A percentile compares a stretch with the other conserved stretches of the same genome.
Evolutionary conservation across 2,113 vertebrate genomes (phyloP).

Genomic region (Zosterops lateralis): DNA sequence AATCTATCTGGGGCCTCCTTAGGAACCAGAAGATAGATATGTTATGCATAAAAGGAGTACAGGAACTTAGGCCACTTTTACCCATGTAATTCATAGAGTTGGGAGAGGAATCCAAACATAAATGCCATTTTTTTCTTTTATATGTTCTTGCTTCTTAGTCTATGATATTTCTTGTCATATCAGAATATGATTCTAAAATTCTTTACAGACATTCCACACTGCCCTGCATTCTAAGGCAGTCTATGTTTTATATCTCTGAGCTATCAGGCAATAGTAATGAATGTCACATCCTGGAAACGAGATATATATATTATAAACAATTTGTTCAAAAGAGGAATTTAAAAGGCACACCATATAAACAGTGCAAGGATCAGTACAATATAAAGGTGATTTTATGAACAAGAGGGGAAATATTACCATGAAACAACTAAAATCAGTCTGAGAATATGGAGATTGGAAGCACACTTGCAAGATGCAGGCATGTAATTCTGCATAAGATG

Average conservation of each 20-base stretch:
- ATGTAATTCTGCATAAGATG: background rate
- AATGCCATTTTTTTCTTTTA: background rate
- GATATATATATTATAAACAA: background rate
- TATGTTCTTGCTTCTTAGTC: background rate
- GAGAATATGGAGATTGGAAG: background rate
- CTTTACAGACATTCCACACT: background rate
- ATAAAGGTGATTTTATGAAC: background rate
- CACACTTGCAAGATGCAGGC: background rate
- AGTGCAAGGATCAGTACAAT: background rate
- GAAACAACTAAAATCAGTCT: background rate
- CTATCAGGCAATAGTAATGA: background rate
- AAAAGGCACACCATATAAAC: background rate
- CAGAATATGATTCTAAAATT: background rate
- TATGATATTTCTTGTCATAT: background rate
- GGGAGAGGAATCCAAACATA: background rate
- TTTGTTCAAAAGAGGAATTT: background rate
- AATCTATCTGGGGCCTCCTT: background rate
- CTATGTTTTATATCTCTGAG: background rate
- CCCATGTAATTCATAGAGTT: background rate
- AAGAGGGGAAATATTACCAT: background rate
- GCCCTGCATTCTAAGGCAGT: background rate
- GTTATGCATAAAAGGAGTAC: background rate
- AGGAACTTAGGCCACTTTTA: background rate
- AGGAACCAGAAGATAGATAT: background rate
- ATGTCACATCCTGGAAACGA: background rate